Base-by-base conservation (phyloP, 2,888 invertebrate genomes). In the Mimas tiliae region DNA sequence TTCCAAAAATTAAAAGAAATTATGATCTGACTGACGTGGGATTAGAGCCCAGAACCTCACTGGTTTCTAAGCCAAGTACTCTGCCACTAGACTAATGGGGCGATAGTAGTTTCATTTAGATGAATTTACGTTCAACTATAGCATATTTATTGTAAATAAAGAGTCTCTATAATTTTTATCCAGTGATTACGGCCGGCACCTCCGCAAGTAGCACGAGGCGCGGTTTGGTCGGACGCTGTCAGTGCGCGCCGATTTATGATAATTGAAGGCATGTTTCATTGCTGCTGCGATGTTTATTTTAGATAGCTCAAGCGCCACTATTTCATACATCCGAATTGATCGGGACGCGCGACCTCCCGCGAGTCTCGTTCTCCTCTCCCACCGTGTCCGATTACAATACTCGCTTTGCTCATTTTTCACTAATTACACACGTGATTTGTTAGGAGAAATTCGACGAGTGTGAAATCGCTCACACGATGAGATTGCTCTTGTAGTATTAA, bases 201-300 rank as follows among this genome's bases (percentile, higher is more conserved):
- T 80, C 78, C 74, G 79, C 80, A 78, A 76, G 77, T 72, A 80
- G 82, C 77, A 83, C 84, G 80, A 81, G 88, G 89, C 85, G 88
- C 86, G 87, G 86, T 87, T 86, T 87, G 88, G 82, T 87, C 88
- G 85, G 79, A 74, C 85, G 84, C 80, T 85, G 91, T 89, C 92
- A 88, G 88, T 85, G 81, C 83, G 78, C 83, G 86, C 88, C 91
- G 92, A 93, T 93, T 93, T 93, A 93, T 92, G 91, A 91, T 93
- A 93, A 93, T 93, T 92, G 91, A 93, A 93, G 91, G 87, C 93
- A 89, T 91, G 93, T 91, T 92, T 91, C 92, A 91, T 89, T 87
- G 90, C 88, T 87, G 87, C 85, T 88, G 89, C 85, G 92, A 93
- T 93, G 91, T 93, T 93, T 93, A 93, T 93, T 93, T 93, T 93